Evolutionary conservation across 92 coral and sea anemone species (phyloP).

Genomic region (Pocillopora meandrina): DNA sequence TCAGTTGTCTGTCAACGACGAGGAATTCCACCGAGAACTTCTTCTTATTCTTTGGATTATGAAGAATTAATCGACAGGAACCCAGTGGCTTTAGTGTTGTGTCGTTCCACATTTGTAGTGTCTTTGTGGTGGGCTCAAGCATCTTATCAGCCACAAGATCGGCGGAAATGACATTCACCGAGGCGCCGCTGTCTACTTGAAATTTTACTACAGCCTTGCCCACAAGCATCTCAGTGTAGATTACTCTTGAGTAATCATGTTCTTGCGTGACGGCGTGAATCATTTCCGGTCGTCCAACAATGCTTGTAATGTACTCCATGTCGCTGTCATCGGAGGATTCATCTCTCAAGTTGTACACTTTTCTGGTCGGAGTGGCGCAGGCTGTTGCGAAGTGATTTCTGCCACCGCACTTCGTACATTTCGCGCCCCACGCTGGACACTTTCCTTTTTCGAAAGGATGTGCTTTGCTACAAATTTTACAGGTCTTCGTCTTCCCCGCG

Average conservation of each 20-base stretch:
- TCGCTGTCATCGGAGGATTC: slow-evolving; percentile 18
- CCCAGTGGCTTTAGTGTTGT: background rate
- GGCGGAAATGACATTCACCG: slow-evolving; percentile 25
- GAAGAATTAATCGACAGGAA: slow-evolving; percentile 11
- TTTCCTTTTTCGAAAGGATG: background rate
- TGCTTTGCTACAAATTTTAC: slow-evolving; percentile 5
- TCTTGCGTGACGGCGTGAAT: slow-evolving; percentile 1
- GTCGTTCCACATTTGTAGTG: slow-evolving; percentile 5
- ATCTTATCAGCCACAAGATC: background rate
- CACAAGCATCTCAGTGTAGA: slow-evolving; percentile 31
- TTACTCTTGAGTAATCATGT: background rate
- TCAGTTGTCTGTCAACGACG: background rate
- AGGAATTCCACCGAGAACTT: slow-evolving; percentile 44
- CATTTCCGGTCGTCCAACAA: background rate
- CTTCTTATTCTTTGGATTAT: slow-evolving; percentile 36
- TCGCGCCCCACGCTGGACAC: slow-evolving; percentile 17
- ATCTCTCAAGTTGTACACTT: slow-evolving; percentile 12
- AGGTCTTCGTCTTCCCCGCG: slow-evolving; percentile 8
- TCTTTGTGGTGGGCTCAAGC: background rate
- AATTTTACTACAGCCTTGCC: background rate
- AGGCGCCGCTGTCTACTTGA: slow-evolving; percentile 31
- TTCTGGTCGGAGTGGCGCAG: slow-evolving; percentile 2
- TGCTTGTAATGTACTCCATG: slow-evolving; percentile 11
- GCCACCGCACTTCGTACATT: background rate
- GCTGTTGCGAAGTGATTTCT: slow-evolving; percentile 4